Percentiles rank a stretch among this genome's conserved stretches.
phyloP scores from a whole-genome alignment of 2,888 invertebrate genomes.

The Philopedon plagiatum region DNA sequence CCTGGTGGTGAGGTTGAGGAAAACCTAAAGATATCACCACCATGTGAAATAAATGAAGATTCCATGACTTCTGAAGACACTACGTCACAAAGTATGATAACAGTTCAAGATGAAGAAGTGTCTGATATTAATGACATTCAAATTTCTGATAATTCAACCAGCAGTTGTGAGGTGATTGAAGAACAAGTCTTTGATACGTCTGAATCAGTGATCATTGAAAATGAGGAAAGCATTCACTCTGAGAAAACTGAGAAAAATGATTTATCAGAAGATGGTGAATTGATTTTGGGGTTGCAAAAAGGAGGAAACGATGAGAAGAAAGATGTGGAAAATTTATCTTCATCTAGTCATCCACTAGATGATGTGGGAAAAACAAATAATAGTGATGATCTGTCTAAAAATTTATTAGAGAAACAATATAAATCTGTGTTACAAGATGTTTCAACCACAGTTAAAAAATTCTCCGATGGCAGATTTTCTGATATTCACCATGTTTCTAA shows the following conservation, averaged over 20 bases:
- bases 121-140: constrained; percentile 24
- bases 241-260: constrained; percentile 12
- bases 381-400: not conserved
- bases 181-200: constrained; percentile 27
- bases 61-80: constrained; percentile 27
- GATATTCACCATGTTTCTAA: not conserved
- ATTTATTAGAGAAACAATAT: not conserved
- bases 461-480: not conserved
- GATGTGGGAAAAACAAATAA: not conserved
- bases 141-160: constrained; percentile 31
- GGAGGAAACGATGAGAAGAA: not conserved
- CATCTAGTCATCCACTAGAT: not conserved
- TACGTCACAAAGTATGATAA: constrained; percentile 30
- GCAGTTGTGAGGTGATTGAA: constrained; percentile 18
- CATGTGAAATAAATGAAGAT: constrained; percentile 20
- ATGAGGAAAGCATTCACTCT: not conserved
- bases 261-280: not conserved
- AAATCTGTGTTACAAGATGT: not conserved
- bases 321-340: not conserved
- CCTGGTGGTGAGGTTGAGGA: not conserved
- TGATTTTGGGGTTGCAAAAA: not conserved
- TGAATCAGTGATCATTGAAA: constrained; percentile 21
- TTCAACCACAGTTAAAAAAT: too few species aligned
- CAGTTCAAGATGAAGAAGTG: constrained; percentile 28
- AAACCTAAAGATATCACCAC: not conserved